These are phyloP conservation scores for Diloba caeruleocephala DNA, from an alignment of 2,888 invertebrate species.

Conservation along the genomic window DNA sequence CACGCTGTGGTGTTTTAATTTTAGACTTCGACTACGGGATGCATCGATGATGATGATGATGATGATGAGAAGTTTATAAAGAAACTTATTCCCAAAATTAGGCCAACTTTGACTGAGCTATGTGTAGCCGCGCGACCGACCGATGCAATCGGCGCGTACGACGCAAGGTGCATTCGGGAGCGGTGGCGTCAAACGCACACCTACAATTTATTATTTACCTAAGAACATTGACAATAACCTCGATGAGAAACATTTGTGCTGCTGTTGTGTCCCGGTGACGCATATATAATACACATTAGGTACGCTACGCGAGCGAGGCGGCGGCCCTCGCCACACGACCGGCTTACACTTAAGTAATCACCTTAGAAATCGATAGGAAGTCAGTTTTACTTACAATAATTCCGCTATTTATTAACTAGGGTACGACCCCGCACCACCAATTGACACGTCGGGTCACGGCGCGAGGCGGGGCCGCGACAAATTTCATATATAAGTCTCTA, in stretches of 20 bases:
- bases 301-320: slow-evolving; percentile 52
- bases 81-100: slow-evolving; percentile 68
- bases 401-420: slow-evolving; percentile 83
- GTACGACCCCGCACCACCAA: slow-evolving; percentile 63
- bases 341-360: slow-evolving; percentile 72
- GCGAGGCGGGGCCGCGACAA: slow-evolving; percentile 67
- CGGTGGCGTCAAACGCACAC: slow-evolving; percentile 55
- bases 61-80: slow-evolving; percentile 46
- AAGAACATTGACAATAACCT: slow-evolving; percentile 78
- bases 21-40: slow-evolving; percentile 54
- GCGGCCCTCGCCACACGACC: slow-evolving; percentile 51
- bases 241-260: slow-evolving; percentile 75
- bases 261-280: slow-evolving; percentile 64
- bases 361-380: slow-evolving; percentile 87
- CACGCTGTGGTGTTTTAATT: slow-evolving; percentile 57
- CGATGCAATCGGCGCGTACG: slow-evolving; percentile 12
- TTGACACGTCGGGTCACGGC: slow-evolving; percentile 49
- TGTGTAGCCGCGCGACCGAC: slow-evolving; percentile 42
- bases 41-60: slow-evolving; percentile 53
- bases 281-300: slow-evolving; percentile 47
- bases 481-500: slow-evolving; percentile 83
- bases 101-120: slow-evolving; percentile 67
- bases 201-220: slow-evolving; percentile 79
- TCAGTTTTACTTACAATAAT: slow-evolving; percentile 86
- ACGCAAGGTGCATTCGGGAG: slow-evolving; percentile 29